Percentiles rank a stretch among this genome's conserved stretches.
phyloP scores from a whole-genome alignment of 2,113 vertebrate species.

The Thamnaconus septentrionalis region DNA sequence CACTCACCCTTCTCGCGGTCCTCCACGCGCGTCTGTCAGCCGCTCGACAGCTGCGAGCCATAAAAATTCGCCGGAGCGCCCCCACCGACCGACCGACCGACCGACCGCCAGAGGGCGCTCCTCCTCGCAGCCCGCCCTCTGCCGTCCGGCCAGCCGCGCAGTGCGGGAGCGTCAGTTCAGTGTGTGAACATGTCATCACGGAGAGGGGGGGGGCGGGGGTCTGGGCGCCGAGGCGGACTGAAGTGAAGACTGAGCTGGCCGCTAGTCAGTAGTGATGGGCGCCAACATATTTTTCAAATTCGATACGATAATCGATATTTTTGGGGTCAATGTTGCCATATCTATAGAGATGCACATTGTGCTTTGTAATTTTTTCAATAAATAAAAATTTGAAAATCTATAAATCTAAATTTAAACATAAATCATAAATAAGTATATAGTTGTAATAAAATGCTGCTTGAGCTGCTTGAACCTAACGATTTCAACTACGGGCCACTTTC shows the following conservation, averaged over 20 bases:
- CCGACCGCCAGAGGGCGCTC: conserved; percentile 62
- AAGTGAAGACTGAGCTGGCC: not conserved
- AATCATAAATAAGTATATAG: too few relatives aligned
- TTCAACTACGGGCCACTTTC: too few relatives aligned
- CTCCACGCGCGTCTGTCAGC: conserved; percentile 74
- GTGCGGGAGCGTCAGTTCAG: not conserved
- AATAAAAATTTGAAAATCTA: too few relatives aligned
- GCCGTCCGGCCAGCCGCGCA: not conserved
- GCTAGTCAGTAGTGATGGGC: too few relatives aligned
- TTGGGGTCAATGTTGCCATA: too few relatives aligned
- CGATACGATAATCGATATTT: too few relatives aligned
- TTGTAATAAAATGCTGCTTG: too few relatives aligned
- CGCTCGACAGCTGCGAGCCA: conserved; percentile 80
- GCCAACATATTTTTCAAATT: too few relatives aligned
- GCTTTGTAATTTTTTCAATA: too few relatives aligned
- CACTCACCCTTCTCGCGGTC: conserved; percentile 26
- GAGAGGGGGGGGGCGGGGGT: not conserved
- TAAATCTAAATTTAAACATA: too few relatives aligned
- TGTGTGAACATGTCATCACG: not conserved
- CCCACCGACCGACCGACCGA: conserved; percentile 60
- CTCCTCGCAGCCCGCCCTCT: conserved; percentile 37
- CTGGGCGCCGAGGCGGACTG: not conserved
- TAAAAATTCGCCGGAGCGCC: conserved; percentile 52
- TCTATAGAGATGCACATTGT: too few relatives aligned
- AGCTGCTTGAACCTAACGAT: too few relatives aligned